Percentiles rank a stretch among this genome's conserved stretches.
Evolutionary conservation across 1,140 invertebrate species (phyloP).

Genomic region (Pseudomyrmex flavicornis): DNA sequence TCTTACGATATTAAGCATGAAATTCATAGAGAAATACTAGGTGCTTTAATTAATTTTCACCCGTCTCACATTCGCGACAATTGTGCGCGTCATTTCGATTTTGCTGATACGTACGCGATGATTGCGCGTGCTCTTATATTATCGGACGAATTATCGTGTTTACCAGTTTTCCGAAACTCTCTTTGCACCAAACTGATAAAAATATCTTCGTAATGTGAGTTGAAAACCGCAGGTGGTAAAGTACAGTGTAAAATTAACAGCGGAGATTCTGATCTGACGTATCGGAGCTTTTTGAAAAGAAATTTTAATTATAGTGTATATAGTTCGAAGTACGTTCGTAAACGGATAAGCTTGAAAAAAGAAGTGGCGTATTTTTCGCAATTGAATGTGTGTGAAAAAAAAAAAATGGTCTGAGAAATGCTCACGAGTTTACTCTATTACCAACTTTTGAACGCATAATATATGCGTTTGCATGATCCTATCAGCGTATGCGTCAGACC

Average conservation of each 20-base stretch:
- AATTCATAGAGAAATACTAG: slow-evolving; percentile 48
- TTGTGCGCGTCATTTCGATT: slow-evolving; percentile 8
- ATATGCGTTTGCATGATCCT: slow-evolving; percentile 30
- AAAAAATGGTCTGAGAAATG: not conserved
- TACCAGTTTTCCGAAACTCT: not conserved
- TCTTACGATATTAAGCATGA: slow-evolving; percentile 54
- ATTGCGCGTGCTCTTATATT: not conserved
- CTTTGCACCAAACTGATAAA: not conserved
- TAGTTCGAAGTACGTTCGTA: too few species aligned
- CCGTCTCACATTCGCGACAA: slow-evolving; percentile 8
- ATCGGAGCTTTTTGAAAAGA: not conserved
- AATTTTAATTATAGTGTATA: too few species aligned
- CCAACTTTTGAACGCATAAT: slow-evolving; percentile 17
- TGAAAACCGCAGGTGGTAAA: not conserved
- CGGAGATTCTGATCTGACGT: not conserved
- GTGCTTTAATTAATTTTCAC: slow-evolving; percentile 58
- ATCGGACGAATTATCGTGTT: not conserved
- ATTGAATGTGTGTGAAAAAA: not conserved
- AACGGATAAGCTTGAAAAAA: not conserved
- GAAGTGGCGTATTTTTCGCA: not conserved
- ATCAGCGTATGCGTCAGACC: slow-evolving; percentile 6
- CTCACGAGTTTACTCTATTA: slow-evolving; percentile 28
- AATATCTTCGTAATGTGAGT: not conserved
- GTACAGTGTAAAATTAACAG: not conserved
- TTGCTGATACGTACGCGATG: not conserved